Conservation (phyloP, 2,888 invertebrate species). For the Cepaea hortensis region DNA sequence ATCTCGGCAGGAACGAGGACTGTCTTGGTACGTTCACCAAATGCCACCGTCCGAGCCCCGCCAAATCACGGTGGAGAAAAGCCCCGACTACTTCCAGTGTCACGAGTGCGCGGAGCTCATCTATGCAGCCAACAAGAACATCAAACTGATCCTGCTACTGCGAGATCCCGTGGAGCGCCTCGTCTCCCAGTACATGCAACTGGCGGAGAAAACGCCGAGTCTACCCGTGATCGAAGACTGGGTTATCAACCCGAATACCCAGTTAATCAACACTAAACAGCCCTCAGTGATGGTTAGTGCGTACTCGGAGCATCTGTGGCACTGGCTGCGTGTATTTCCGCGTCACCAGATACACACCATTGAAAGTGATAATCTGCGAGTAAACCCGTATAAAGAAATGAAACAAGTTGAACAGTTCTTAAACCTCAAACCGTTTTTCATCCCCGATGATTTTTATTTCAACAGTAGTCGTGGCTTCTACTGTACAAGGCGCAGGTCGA, state of each 20-base stretch:
- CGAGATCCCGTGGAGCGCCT: constrained; percentile 47
- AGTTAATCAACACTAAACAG: constrained; percentile 1
- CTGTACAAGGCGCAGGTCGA: constrained; percentile 27
- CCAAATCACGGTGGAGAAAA: constrained; percentile 44
- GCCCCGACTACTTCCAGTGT: constrained; percentile 42
- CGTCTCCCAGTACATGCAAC: constrained; percentile 47
- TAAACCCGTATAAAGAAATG: constrained; percentile 34
- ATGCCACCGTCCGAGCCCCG: constrained; percentile 31
- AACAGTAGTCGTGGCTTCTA: constrained; percentile 39
- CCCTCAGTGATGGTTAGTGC: constrained; percentile 27
- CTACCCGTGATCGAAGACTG: constrained; percentile 37
- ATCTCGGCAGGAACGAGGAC: not conserved
- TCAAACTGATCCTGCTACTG: constrained; percentile 32
- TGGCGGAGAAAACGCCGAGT: constrained; percentile 13
- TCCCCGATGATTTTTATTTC: constrained; percentile 31
- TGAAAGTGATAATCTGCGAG: constrained; percentile 30
- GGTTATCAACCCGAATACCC: constrained; percentile 14
- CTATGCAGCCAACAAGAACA: constrained; percentile 1
- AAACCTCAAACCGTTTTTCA: constrained; percentile 23
- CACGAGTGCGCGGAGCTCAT: constrained; percentile 7
- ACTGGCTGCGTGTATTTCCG: constrained; percentile 38
- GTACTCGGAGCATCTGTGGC: constrained; percentile 15
- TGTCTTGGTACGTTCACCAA: constrained; percentile 38
- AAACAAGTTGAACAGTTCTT: constrained; percentile 37
- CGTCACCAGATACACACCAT: constrained; percentile 33